Percentiles rank a stretch among this genome's conserved stretches.
Evolutionary conservation across 1,140 invertebrate species (phyloP).

Genomic region (Pygmarrhopalites habei): DNA sequence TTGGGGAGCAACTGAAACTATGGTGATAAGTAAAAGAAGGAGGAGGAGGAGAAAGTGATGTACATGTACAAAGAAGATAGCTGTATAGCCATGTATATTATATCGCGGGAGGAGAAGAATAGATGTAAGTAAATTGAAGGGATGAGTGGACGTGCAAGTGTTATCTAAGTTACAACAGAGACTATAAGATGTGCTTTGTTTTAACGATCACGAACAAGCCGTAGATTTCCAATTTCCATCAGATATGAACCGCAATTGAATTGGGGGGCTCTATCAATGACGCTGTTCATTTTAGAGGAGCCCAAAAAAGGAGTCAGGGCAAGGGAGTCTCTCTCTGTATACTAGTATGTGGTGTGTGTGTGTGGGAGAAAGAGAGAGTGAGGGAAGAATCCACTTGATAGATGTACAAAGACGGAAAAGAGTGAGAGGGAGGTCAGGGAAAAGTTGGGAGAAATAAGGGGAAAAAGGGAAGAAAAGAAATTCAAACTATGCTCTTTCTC

Average conservation of each 20-base stretch:
- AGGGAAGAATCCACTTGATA: not conserved
- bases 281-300: not conserved
- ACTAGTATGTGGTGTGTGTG: too few species aligned
- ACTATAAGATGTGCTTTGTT: not conserved
- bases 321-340: too few species aligned
- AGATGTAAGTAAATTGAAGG: not conserved
- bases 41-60: not conserved
- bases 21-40: not conserved
- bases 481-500: not conserved
- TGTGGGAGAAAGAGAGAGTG: not conserved
- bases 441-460: too few species aligned
- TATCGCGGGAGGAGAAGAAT: too few species aligned
- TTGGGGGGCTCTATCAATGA: not conserved
- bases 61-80: too few species aligned
- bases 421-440: too few species aligned
- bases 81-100: too few species aligned
- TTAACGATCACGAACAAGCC: not conserved
- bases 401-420: too few species aligned
- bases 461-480: slow-evolving; percentile 1
- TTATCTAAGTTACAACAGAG: not conserved
- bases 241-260: slow-evolving; percentile 7
- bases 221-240: slow-evolving; percentile 8
- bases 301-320: not conserved
- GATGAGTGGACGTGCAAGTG: not conserved
- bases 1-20: not conserved